A percentile compares a stretch with the other conserved stretches of the same genome.
Evolutionary conservation across 2,888 invertebrate species (phyloP).

Genomic region (Drosophila borborema): DNA sequence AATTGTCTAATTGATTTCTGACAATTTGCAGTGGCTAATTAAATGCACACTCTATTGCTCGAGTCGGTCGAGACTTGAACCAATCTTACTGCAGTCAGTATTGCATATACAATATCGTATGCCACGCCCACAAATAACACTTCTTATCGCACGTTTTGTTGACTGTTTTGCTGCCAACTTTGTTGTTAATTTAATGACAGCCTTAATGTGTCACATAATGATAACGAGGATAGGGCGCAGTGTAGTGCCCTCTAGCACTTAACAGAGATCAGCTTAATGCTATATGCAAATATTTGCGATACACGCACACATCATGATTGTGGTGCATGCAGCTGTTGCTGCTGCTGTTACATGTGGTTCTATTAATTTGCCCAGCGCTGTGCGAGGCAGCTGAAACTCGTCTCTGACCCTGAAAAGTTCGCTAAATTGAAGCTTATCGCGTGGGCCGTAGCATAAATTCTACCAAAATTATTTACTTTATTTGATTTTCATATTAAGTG

Average conservation of each 20-base stretch:
- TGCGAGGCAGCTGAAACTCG: constrained; percentile 3
- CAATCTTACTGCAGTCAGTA: constrained; percentile 5
- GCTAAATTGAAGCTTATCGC: constrained; percentile 9
- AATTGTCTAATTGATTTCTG: constrained; percentile 59
- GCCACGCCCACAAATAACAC: constrained; percentile 27
- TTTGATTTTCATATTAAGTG: constrained; percentile 9
- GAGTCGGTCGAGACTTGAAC: not conserved
- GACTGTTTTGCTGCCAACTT: constrained; percentile 48
- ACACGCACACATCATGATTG: constrained; percentile 1
- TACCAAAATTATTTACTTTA: constrained; percentile 5
- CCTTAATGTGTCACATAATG: constrained; percentile 67
- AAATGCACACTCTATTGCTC: constrained; percentile 31
- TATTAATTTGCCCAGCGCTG: not conserved
- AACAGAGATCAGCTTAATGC: constrained; percentile 44
- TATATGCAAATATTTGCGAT: constrained; percentile 63
- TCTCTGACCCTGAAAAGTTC: constrained; percentile 17
- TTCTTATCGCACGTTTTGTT: constrained; percentile 65
- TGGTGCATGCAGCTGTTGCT: not conserved
- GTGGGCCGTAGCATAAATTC: not conserved
- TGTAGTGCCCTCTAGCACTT: constrained; percentile 27
- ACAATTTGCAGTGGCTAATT: constrained; percentile 38
- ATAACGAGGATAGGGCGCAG: constrained; percentile 21
- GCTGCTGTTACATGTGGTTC: not conserved
- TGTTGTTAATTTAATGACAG: constrained; percentile 49
- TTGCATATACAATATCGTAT: not conserved